A percentile compares a stretch with the other conserved stretches of the same genome.
Evolutionary conservation across 2,888 invertebrate species (phyloP).

Genomic region (Notodonta dromedarius): DNA sequence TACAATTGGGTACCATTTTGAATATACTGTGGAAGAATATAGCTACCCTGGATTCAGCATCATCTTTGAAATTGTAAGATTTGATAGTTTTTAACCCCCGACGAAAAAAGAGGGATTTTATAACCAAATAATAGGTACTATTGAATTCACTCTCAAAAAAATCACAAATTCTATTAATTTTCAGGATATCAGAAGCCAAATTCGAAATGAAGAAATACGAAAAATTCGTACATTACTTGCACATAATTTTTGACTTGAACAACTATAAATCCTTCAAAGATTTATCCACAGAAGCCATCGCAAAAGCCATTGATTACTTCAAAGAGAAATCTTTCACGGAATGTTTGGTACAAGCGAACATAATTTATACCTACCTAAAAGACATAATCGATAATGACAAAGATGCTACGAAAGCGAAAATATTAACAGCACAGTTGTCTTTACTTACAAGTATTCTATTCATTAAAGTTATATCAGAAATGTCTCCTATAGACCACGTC

Average conservation of each 20-base stretch:
- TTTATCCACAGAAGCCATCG: conserved; percentile 13
- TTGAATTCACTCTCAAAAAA: no score
- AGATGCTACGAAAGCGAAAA: conserved; percentile 45
- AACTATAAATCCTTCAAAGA: conserved; percentile 18
- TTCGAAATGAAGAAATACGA: conserved; percentile 69
- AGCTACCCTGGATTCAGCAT: conserved; percentile 72
- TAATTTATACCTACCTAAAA: conserved; percentile 45
- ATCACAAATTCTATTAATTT: conserved; percentile 22
- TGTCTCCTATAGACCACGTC: conserved; percentile 92
- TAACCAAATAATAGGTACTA: no score
- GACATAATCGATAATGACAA: conserved; percentile 19
- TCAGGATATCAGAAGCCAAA: conserved; percentile 59
- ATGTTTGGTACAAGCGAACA: conserved; percentile 45
- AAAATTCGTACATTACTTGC: conserved; percentile 52
- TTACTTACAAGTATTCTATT: conserved; percentile 82
- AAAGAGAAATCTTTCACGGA: conserved; percentile 47
- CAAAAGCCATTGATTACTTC: conserved; percentile 35
- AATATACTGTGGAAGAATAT: conserved; percentile 86
- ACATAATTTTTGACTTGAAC: conserved; percentile 34
- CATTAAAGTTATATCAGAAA: conserved; percentile 83
- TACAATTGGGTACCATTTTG: conserved; percentile 77
- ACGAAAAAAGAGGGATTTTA: no score
- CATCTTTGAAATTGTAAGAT: conserved; percentile 76
- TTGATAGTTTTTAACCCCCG: background rate
- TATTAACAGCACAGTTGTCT: conserved; percentile 60